Evolutionary conservation across 1,140 invertebrate species (phyloP).

Genomic region (Ectropis grisescens): DNA sequence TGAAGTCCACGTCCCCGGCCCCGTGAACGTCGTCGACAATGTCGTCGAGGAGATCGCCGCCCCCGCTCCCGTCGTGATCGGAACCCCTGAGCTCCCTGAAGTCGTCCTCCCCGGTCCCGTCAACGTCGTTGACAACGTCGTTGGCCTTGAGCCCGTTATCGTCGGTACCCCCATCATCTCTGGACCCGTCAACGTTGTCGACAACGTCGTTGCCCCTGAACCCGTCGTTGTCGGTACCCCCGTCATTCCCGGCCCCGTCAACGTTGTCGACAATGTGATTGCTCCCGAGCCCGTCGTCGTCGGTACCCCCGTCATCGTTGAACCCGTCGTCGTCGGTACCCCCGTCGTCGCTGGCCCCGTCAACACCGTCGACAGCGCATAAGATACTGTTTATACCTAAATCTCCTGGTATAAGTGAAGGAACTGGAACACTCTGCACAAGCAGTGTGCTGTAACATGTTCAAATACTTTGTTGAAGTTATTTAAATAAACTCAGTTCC

Average conservation of each 20-base stretch:
- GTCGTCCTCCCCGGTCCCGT: background rate
- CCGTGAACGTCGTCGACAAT: slow-evolving; percentile 5
- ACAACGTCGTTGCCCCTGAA: background rate
- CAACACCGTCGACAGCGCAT: background rate
- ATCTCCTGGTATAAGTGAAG: no score
- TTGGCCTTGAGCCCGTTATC: background rate
- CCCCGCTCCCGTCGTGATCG: slow-evolving; percentile 1
- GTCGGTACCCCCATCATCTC: slow-evolving; percentile 1
- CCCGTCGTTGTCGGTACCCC: background rate
- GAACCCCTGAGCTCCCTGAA: background rate
- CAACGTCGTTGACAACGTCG: background rate
- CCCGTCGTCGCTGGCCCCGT: background rate
- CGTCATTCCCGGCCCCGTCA: background rate
- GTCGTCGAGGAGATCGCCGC: slow-evolving; percentile 1
- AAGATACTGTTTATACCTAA: no score
- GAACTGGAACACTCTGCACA: no score
- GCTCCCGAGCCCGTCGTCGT: background rate
- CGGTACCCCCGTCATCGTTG: background rate
- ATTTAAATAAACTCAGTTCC: no score
- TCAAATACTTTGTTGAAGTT: no score
- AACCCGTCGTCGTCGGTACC: background rate
- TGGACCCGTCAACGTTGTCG: slow-evolving; percentile 1
- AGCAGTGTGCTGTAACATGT: no score
- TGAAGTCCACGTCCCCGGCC: background rate
- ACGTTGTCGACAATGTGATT: no score